phyloP scores from a whole-genome alignment of 2,113 vertebrate genomes.

The Chroicocephalus ridibundus region DNA sequence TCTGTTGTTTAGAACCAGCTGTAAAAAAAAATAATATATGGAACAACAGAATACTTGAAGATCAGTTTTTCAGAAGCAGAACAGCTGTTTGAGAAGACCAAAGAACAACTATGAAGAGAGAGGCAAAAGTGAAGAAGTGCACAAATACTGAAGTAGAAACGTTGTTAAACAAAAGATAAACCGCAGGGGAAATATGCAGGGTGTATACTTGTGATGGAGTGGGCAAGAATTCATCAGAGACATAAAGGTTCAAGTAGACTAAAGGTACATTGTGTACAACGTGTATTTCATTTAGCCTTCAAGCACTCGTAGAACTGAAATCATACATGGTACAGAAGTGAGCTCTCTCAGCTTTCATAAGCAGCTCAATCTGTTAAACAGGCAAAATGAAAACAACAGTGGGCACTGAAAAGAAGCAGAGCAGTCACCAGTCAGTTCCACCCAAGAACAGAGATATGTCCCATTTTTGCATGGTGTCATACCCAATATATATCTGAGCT shows the following conservation, averaged over 20 bases:
- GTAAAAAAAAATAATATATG: neutral
- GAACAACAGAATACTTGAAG: neutral
- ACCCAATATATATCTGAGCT: neutral
- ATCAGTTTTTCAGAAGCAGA: neutral
- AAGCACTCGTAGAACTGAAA: neutral
- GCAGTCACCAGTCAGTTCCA: neutral
- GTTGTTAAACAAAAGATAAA: neutral
- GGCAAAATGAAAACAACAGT: neutral
- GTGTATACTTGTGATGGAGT: neutral
- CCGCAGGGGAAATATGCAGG: neutral
- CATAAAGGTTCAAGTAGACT: neutral
- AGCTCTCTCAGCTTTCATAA: neutral
- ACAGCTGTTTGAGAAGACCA: neutral
- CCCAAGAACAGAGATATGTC: neutral
- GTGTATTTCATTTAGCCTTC: neutral
- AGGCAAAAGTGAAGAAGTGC: neutral
- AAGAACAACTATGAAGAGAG: neutral
- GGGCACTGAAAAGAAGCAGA: neutral
- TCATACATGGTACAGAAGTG: neutral
- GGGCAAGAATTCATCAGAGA: neutral
- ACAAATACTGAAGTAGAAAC: neutral
- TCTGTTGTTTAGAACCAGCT: neutral
- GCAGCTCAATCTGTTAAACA: neutral
- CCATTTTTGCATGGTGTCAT: neutral
- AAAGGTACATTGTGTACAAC: neutral